Conservation (phyloP, 1,140 invertebrate genomes). For the Plectrocnemia conspersa region DNA sequence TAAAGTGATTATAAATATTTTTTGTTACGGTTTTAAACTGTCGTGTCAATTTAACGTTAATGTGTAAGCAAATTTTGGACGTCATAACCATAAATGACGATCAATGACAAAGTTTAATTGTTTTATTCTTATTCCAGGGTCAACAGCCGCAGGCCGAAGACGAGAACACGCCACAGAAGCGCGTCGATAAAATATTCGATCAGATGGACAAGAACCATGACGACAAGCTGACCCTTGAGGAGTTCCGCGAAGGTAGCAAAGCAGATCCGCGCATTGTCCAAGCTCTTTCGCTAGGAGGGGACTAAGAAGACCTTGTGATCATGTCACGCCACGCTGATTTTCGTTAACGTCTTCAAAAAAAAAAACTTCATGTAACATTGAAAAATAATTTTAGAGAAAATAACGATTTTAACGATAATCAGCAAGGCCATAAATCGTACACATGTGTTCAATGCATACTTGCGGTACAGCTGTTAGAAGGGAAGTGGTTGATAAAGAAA, state of each 20-base stretch:
- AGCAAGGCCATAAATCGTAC: neutral
- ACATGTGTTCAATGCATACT: too few relatives aligned
- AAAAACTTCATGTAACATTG: neutral
- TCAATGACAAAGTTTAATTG: too few relatives aligned
- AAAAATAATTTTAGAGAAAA: neutral
- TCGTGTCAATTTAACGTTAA: too few relatives aligned
- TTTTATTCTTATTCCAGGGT: conserved; percentile 56
- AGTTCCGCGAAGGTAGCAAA: conserved; percentile 98
- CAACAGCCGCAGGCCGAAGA: conserved; percentile 86
- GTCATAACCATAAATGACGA: too few relatives aligned
- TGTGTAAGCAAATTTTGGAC: too few relatives aligned
- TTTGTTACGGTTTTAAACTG: too few relatives aligned
- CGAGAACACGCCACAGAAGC: conserved; percentile 91
- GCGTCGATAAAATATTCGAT: conserved; percentile 96
- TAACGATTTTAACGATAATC: neutral
- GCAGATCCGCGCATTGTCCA: conserved; percentile 98
- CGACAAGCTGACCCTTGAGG: conserved; percentile 92
- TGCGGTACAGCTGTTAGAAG: too few relatives aligned
- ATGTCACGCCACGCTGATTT: too few relatives aligned
- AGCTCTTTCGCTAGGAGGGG: conserved; percentile 76
- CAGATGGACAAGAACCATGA: conserved; percentile 99
- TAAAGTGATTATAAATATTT: too few relatives aligned
- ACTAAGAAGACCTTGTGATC: conserved; percentile 50
- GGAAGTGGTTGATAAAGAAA: too few relatives aligned
- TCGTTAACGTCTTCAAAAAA: too few relatives aligned